A percentile compares a stretch with the other conserved stretches of the same genome.
These are phyloP conservation scores for Linurgus olivaceus DNA, from an alignment of 2,797 vertebrate species.

Conservation along the genomic window DNA sequence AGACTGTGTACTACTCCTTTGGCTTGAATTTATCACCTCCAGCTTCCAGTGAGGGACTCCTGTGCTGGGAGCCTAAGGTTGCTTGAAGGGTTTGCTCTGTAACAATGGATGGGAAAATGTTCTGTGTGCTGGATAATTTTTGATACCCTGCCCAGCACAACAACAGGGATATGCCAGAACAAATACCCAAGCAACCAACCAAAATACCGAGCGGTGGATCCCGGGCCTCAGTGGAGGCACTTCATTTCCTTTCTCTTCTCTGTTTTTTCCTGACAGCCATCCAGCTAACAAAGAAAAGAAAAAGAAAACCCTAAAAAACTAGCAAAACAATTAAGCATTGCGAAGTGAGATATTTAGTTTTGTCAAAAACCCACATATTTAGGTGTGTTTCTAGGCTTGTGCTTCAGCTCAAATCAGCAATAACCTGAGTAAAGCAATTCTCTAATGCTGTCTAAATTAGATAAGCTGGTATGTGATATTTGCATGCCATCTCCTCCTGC, in stretches of 20 bases:
- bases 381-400: neutral
- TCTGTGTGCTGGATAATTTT: neutral
- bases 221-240: neutral
- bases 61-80: neutral
- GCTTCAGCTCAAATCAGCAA: neutral
- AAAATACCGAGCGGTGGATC: slow-evolving; percentile 16
- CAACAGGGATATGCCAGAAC: slow-evolving; percentile 38
- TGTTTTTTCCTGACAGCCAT: slow-evolving; percentile 11
- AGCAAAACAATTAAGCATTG: neutral
- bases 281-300: neutral
- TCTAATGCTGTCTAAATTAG: neutral
- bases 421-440: neutral
- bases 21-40: slow-evolving; percentile 20
- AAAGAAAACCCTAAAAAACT: neutral
- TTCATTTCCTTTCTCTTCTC: slow-evolving; percentile 51
- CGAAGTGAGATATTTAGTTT: neutral
- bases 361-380: neutral
- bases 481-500: neutral
- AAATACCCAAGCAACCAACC: slow-evolving; percentile 50
- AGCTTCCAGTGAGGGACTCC: neutral
- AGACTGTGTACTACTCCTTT: neutral
- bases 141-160: slow-evolving; percentile 56
- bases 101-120: slow-evolving; percentile 61
- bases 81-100: neutral
- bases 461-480: neutral